These are phyloP conservation scores for Bugula neritina DNA, from an alignment of 2,888 invertebrate species.

Conservation along the genomic window DNA sequence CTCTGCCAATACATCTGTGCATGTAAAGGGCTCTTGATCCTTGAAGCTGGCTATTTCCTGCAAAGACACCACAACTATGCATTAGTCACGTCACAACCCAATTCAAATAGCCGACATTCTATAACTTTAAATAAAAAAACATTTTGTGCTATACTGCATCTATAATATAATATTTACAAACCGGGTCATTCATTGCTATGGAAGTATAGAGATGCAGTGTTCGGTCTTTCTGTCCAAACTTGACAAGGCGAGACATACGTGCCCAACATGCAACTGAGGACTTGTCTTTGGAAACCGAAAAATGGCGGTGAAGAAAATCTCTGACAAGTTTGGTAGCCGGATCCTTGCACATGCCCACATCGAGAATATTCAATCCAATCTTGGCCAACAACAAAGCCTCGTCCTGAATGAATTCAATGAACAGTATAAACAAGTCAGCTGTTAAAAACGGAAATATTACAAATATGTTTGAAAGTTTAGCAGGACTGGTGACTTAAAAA, in stretches of 20 bases:
- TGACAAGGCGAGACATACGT: neutral
- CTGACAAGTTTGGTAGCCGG: slow-evolving; percentile 3
- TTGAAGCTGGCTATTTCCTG: slow-evolving; percentile 17
- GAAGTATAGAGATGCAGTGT: slow-evolving; percentile 13
- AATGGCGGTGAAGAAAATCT: slow-evolving; percentile 9
- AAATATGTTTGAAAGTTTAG: no score
- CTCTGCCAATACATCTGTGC: neutral
- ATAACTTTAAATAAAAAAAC: no score
- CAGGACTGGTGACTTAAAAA: no score
- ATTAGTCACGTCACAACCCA: no score
- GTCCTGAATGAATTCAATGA: neutral
- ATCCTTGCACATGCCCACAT: no score
- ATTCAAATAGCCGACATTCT: no score
- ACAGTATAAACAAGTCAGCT: neutral
- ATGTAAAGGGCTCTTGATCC: neutral
- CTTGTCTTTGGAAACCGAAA: slow-evolving; percentile 4
- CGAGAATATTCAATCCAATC: slow-evolving; percentile 24
- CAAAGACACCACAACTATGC: neutral
- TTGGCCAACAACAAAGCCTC: slow-evolving; percentile 18
- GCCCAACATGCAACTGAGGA: slow-evolving; percentile 8
- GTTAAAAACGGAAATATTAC: no score
- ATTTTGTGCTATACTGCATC: no score
- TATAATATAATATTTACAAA: no score
- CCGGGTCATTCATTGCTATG: slow-evolving; percentile 20
- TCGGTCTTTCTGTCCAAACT: neutral